Base-by-base conservation (phyloP, 2,888 invertebrate species). In the Allygus modestus region DNA sequence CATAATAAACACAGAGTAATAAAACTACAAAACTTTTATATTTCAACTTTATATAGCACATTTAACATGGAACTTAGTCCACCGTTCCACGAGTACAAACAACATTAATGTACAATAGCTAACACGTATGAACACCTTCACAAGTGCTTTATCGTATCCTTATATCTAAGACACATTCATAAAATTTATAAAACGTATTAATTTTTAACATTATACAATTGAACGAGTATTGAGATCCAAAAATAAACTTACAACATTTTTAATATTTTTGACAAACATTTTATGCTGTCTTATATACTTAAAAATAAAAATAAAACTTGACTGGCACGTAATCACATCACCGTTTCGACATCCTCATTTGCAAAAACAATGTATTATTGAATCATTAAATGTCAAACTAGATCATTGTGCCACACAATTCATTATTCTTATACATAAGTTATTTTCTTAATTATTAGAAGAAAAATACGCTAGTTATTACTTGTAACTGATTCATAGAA, bases 31-130 rank as follows among this genome's bases (percentile, higher is more conserved):
- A 65, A 26, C 28, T 2, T 65, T 65, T 65, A 65, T 65, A 28
- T 65, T 65, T 65, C 7, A 65, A 28, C 65, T 65, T 26, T 20
- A 28, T 65, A 65, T 65, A 65, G 65, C 65, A 65, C 65, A 65
- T 65, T 65, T 28, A 28, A 65, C 65, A 65, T 65, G 31, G 65
- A 65, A 15, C 31, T 28, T 28, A 28, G 28, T 28, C 28, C 28
- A 28, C 9, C 1, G 31, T 65, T 26, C 17, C 31, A 26, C 26
- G 9, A 65, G 31, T 65, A 65, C 65, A 65, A 65, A 65, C 65
- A 65, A 65, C 65, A 65, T 28, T 65, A 65, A 28, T 65, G 28
- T 65, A 65, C 65, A 65, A 31, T 65, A 28, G 65, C 65, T 65
- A 65, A 65, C 26, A 65, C 28, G 0, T 65, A 65, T 65, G 65